Evolutionary conservation across 2,888 invertebrate species (phyloP).

Genomic region (Scaptomyza polygonia): DNA sequence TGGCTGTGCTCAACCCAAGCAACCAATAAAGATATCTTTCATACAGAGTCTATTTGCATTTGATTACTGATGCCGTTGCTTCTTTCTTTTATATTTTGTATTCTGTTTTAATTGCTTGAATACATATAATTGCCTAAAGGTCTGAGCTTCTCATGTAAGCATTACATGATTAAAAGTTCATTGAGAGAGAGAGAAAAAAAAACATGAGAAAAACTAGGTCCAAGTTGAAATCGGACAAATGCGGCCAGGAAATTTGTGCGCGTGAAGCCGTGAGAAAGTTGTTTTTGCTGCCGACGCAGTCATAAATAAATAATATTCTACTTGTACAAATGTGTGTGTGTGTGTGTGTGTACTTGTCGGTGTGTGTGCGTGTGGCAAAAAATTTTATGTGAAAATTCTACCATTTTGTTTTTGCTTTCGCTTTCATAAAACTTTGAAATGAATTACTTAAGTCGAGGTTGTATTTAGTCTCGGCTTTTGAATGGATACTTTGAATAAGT

Average conservation of each 20-base stretch:
- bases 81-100: too few relatives aligned
- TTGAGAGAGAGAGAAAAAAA: background rate
- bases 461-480: slow-evolving; percentile 15
- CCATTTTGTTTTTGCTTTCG: slow-evolving; percentile 21
- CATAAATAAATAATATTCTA: slow-evolving; percentile 74
- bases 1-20: slow-evolving; percentile 4
- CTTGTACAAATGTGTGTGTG: slow-evolving; percentile 39
- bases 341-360: slow-evolving; percentile 11
- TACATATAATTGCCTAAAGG: background rate
- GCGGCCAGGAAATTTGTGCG: slow-evolving; percentile 47
- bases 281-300: slow-evolving; percentile 39
- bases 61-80: too few relatives aligned
- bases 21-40: slow-evolving; percentile 14
- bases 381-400: slow-evolving; percentile 26
- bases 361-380: slow-evolving; percentile 47
- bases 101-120: background rate
- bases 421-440: slow-evolving; percentile 68
- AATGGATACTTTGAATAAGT: background rate
- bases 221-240: slow-evolving; percentile 45
- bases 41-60: background rate
- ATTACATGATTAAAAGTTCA: slow-evolving; percentile 12
- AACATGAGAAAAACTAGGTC: slow-evolving; percentile 13
- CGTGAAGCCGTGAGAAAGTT: slow-evolving; percentile 57
- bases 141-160: slow-evolving; percentile 1
- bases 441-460: slow-evolving; percentile 61